Evolutionary conservation across 1,140 invertebrate species (phyloP).

Genomic region (Lepidurus couesii): DNA sequence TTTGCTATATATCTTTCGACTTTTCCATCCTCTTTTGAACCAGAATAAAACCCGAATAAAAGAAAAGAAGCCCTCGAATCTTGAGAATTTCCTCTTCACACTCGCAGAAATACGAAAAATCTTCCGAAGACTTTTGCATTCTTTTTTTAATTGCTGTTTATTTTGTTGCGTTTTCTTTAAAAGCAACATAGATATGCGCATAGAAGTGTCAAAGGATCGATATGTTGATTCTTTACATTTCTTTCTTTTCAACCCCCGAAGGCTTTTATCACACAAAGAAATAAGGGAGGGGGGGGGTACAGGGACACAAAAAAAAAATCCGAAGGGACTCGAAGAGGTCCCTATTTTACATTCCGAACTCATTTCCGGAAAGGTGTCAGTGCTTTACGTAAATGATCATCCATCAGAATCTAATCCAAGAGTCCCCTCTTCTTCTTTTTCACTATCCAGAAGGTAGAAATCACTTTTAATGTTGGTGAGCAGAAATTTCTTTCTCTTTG

Average conservation of each 20-base stretch:
- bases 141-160: no score
- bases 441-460: no score
- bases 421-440: no score
- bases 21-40: neutral
- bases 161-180: no score
- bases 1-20: neutral
- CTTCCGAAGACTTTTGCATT: no score
- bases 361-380: constrained; percentile 19
- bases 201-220: neutral
- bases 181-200: no score
- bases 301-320: neutral
- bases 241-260: neutral
- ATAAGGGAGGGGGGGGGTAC: neutral
- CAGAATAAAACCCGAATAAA: no score
- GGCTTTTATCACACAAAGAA: neutral
- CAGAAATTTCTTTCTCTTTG: no score
- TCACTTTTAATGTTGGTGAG: no score
- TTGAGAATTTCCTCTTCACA: no score
- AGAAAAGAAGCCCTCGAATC: no score
- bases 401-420: neutral
- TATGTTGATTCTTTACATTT: constrained; percentile 11
- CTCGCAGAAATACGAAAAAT: no score
- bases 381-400: neutral
- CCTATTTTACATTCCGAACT: neutral
- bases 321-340: neutral